phyloP scores from a whole-genome alignment of 2,888 invertebrate genomes.

The Nebria salina region DNA sequence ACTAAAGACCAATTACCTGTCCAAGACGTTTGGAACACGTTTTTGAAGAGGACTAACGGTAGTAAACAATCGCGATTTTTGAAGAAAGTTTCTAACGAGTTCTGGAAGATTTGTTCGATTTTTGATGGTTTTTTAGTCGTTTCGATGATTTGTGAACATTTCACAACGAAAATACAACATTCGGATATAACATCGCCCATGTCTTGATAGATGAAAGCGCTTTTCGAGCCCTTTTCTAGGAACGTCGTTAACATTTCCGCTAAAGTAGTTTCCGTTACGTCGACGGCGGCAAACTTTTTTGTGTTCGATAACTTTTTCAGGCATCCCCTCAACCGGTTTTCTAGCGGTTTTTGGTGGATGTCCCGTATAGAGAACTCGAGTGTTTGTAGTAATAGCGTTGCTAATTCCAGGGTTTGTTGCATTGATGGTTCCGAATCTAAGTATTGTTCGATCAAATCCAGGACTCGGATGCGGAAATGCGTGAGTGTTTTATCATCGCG shows the following conservation, averaged over 20 bases:
- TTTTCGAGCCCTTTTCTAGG: conserved; percentile 72
- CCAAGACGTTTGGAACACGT: conserved; percentile 73
- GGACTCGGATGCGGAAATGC: conserved; percentile 78
- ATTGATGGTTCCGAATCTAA: conserved; percentile 75
- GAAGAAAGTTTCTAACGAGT: conserved; percentile 63
- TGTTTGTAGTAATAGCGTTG: conserved; percentile 73
- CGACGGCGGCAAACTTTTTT: conserved; percentile 70
- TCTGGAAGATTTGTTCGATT: conserved; percentile 47
- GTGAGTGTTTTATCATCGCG: conserved; percentile 74
- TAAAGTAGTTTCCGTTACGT: conserved; percentile 66
- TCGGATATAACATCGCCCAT: conserved; percentile 72
- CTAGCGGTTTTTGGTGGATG: conserved; percentile 73
- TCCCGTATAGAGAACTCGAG: conserved; percentile 77
- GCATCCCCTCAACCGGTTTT: conserved; percentile 70
- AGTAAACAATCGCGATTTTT: conserved; percentile 72
- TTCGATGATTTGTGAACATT: conserved; percentile 68
- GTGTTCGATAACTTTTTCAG: conserved; percentile 70
- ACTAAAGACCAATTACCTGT: conserved; percentile 70
- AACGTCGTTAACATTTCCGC: conserved; percentile 67
- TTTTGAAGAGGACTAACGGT: conserved; percentile 74
- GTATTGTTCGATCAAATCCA: conserved; percentile 79
- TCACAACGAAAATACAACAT: conserved; percentile 72
- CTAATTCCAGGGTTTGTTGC: conserved; percentile 74
- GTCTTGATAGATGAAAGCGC: conserved; percentile 72
- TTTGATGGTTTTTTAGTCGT: conserved; percentile 59